phyloP scores from a whole-genome alignment of 1,140 invertebrate genomes.

The Caenorhabditis latens region DNA sequence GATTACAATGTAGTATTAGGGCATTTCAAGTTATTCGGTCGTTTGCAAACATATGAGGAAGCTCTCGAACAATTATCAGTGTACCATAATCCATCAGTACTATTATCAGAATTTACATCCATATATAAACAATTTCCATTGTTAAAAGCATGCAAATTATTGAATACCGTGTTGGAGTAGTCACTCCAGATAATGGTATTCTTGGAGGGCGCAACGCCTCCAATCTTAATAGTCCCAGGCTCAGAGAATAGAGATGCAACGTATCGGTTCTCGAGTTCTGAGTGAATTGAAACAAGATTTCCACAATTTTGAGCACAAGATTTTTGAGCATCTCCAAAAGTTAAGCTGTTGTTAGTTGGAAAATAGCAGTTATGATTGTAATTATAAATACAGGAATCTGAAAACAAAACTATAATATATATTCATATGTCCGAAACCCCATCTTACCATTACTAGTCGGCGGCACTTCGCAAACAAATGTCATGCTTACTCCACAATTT shows the following conservation, averaged over 20 bases:
- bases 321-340: not conserved
- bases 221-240: not conserved
- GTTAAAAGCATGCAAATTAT: not conserved
- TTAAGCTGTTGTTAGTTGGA: not conserved
- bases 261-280: conserved; percentile 5
- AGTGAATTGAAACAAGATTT: not conserved
- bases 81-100: not conserved
- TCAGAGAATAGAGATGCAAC: not conserved
- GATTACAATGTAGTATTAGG: not conserved
- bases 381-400: not conserved
- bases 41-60: not conserved
- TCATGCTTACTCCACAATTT: not conserved
- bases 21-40: not conserved
- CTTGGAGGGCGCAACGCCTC: not conserved
- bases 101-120: not conserved
- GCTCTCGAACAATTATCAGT: not conserved
- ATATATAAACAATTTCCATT: not conserved
- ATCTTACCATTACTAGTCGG: not conserved
- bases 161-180: not conserved
- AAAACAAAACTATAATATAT: not conserved
- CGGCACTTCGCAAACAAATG: not conserved
- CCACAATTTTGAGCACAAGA: not conserved
- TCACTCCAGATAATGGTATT: not conserved
- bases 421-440: too few species aligned
- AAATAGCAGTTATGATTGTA: conserved; percentile 2